Percentiles rank a stretch among this genome's conserved stretches.
Evolutionary conservation across 2,888 invertebrate genomes (phyloP).

Genomic region (Ophion slaviceki): DNA sequence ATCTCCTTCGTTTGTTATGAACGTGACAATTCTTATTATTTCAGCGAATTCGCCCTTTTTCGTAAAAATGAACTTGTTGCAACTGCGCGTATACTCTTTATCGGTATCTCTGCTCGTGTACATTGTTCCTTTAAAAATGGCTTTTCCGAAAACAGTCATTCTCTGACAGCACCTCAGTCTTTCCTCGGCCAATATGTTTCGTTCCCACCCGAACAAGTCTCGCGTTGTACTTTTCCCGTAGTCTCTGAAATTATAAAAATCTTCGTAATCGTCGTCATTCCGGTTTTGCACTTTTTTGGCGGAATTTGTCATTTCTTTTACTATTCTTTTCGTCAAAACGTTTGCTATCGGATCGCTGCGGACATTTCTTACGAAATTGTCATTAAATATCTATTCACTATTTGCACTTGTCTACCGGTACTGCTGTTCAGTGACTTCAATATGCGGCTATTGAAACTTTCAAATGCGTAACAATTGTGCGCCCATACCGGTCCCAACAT

Average conservation of each 20-base stretch:
- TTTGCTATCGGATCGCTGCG: conserved; percentile 31
- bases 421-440: conserved; percentile 51
- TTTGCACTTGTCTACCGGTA: conserved; percentile 44
- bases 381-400: conserved; percentile 44
- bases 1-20: conserved; percentile 41
- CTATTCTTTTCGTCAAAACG: conserved; percentile 30
- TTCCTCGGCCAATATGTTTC: conserved; percentile 25
- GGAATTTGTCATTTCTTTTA: conserved; percentile 43
- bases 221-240: conserved; percentile 27
- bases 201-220: conserved; percentile 28
- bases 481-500: conserved; percentile 53
- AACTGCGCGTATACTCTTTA: conserved; percentile 44
- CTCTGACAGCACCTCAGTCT: conserved; percentile 27
- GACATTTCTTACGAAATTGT: conserved; percentile 42
- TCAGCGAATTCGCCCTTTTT: conserved; percentile 30
- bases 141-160: conserved; percentile 45
- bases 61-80: conserved; percentile 6
- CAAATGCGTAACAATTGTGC: conserved; percentile 47
- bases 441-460: conserved; percentile 46
- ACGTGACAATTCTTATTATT: conserved; percentile 45
- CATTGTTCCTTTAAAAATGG: conserved; percentile 47
- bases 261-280: conserved; percentile 40
- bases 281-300: conserved; percentile 41
- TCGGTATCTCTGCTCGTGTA: conserved; percentile 41
- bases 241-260: conserved; percentile 27